Base-by-base conservation (phyloP, 2,888 invertebrate genomes). In the Lasius platythorax region DNA sequence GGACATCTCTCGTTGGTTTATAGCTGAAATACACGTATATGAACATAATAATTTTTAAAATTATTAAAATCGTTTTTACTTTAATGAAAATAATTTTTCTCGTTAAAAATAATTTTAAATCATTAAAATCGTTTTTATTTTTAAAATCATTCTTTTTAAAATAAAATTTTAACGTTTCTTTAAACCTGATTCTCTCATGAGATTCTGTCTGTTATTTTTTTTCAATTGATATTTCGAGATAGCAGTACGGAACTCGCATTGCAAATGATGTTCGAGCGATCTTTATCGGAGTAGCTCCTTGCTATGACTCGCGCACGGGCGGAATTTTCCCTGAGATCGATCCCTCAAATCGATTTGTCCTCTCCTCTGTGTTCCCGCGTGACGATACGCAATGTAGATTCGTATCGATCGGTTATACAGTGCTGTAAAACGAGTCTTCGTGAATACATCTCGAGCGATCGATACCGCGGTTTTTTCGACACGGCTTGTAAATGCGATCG, bases 361-460 rank as follows among this genome's bases (percentile, higher is more conserved):
- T 58, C 56, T 78, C 56, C 43, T 43, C 30, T n/a, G 61, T 12
- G 76, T 46, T 23, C 23, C 23, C 66, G 63, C 40, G 40, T 73
- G 58, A 28, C 28, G 43, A 85, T 87, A 86, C 75, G 86, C 83
- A 68, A 85, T 84, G 90, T 68, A 89, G 76, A 90, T 90, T 56
- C 43, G 61, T 40, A 75, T 37, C 79, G 67, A 18, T 79, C 66
- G 72, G 82, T 73, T 84, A 85, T 86, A 82, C 85, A 64, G 12
- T 50, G 74, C 12, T 15, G 74, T 50, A 61, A 11, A 81, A 68
- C 30, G 70, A 63, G 56, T 30, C 53, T 73, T 56, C 58, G 58
- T 72, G 88, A 88, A 81, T 81, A 79, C 28, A 53, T 84, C 30
- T 43, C 8, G 70, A 37, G 43, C 46, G 58, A 66, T 74, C 33